These are phyloP conservation scores for Opisthograptis luteolata DNA, from an alignment of 2,888 invertebrate species.

Conservation along the genomic window DNA sequence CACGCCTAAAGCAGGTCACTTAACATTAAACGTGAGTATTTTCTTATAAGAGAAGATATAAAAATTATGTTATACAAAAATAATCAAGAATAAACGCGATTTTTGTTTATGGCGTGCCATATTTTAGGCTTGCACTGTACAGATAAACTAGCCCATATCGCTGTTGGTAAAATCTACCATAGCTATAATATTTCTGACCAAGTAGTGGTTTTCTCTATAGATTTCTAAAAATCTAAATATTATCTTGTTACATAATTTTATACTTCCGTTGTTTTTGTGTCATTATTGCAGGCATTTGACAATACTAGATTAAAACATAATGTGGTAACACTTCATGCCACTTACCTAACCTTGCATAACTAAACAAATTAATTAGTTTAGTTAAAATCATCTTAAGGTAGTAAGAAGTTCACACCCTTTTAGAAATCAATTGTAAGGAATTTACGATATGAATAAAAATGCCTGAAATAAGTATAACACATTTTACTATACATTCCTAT, in stretches of 20 bases:
- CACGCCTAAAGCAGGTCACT: too few species aligned
- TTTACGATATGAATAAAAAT: not conserved
- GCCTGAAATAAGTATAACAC: constrained; percentile 20
- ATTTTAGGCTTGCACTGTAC: not conserved
- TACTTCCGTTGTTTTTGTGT: not conserved
- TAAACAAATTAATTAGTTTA: too few species aligned
- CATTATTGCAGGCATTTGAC: not conserved
- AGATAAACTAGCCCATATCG: constrained; percentile 5
- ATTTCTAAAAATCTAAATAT: constrained; percentile 2
- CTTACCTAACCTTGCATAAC: too few species aligned
- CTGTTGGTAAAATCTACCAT: constrained; percentile 19
- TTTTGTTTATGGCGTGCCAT: not conserved
- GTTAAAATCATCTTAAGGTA: too few species aligned
- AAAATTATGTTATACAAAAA: too few species aligned
- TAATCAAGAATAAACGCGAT: not conserved
- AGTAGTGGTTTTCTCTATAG: constrained; percentile 19
- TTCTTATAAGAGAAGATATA: too few species aligned
- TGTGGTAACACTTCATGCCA: too few species aligned
- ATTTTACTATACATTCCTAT: constrained; percentile 36
- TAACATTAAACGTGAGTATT: too few species aligned
- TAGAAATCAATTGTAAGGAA: not conserved
- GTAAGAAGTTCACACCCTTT: too few species aligned
- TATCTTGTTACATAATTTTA: constrained; percentile 1
- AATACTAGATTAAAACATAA: not conserved
- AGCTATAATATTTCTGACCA: constrained; percentile 19